Percentiles rank a stretch among this genome's conserved stretches.
These are phyloP conservation scores for Melanophora roralis DNA, from an alignment of 2,888 invertebrate genomes.

Conservation along the genomic window DNA sequence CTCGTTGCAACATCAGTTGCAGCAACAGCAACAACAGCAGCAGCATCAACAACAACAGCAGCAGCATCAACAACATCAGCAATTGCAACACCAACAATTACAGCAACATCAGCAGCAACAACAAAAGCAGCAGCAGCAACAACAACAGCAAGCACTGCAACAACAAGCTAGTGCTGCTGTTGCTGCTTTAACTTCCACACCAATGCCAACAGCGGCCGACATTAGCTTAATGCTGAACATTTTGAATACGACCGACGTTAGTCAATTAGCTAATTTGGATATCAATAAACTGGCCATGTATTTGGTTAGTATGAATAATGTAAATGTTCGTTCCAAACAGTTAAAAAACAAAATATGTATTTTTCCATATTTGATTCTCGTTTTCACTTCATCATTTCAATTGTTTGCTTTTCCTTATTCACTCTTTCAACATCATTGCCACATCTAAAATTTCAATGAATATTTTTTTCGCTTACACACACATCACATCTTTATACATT, in stretches of 20 bases:
- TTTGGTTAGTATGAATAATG: slow-evolving; percentile 81
- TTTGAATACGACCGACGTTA: slow-evolving; percentile 78
- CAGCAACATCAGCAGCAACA: slow-evolving; percentile 66
- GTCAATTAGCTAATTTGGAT: slow-evolving; percentile 85
- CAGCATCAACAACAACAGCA: slow-evolving; percentile 66
- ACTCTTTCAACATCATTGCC: slow-evolving; percentile 15
- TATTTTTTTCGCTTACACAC: background rate
- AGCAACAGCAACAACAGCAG: slow-evolving; percentile 66
- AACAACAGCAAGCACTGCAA: slow-evolving; percentile 60
- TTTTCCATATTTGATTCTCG: background rate
- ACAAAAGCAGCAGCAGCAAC: slow-evolving; percentile 64
- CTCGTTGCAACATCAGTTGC: slow-evolving; percentile 52
- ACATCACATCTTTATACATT: background rate
- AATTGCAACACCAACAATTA: slow-evolving; percentile 63
- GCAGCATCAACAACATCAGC: slow-evolving; percentile 66
- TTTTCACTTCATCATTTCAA: slow-evolving; percentile 8
- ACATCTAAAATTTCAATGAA: slow-evolving; percentile 15
- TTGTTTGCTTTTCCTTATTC: background rate
- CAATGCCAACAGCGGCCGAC: slow-evolving; percentile 77
- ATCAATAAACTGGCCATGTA: slow-evolving; percentile 86
- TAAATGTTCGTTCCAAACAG: slow-evolving; percentile 65
- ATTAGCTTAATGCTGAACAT: slow-evolving; percentile 77
- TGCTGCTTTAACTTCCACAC: slow-evolving; percentile 67
- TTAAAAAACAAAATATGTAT: slow-evolving; percentile 7
- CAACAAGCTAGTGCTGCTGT: slow-evolving; percentile 63